A percentile compares a stretch with the other conserved stretches of the same genome.
Evolutionary conservation across 64 coral and sea anemone genomes (phyloP).

Genomic region (Montipora foliosa): DNA sequence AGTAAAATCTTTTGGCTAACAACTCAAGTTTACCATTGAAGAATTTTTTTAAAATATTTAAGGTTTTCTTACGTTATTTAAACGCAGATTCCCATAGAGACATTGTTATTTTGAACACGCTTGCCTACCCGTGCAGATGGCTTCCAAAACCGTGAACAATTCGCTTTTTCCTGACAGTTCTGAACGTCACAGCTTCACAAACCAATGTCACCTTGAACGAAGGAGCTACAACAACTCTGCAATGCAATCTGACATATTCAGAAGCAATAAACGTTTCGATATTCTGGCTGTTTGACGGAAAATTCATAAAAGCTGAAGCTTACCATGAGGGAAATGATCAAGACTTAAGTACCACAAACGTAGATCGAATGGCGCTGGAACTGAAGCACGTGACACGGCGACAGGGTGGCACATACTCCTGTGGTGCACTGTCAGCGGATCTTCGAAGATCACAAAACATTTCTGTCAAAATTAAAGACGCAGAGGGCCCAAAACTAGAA

Average conservation of each 20-base stretch:
- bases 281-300: slow-evolving; percentile 26
- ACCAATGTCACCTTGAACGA: not conserved
- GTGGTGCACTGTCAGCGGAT: not conserved
- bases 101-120: too few species aligned
- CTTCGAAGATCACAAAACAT: not conserved
- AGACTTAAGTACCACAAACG: not conserved
- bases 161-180: not conserved
- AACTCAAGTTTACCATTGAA: too few species aligned
- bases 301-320: not conserved
- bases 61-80: too few species aligned
- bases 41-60: too few species aligned
- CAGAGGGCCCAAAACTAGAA: not conserved
- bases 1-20: too few species aligned
- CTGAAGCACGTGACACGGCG: not conserved
- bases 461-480: not conserved
- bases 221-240: not conserved
- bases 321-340: not conserved
- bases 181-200: not conserved
- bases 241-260: not conserved
- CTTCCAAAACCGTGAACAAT: not conserved
- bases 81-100: too few species aligned
- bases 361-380: not conserved
- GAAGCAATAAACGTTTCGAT: not conserved
- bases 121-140: too few species aligned
- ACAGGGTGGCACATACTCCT: slow-evolving; percentile 13